Evolutionary conservation across 2,113 vertebrate genomes (phyloP).

Genomic region (Pteropus alecto): DNA sequence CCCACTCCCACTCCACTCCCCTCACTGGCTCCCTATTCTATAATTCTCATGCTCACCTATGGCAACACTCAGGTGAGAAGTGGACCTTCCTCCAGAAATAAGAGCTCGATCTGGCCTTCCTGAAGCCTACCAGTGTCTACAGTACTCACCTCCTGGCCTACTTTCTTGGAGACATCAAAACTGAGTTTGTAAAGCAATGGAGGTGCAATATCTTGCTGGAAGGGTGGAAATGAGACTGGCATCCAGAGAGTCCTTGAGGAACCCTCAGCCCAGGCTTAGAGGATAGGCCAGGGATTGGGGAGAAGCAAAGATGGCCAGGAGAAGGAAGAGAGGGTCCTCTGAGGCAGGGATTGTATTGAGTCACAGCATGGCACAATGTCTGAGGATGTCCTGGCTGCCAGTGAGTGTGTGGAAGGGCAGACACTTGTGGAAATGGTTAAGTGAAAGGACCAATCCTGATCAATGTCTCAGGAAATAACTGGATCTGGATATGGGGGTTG

Average conservation of each 20-base stretch:
- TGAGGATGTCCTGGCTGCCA: background rate
- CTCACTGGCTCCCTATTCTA: background rate
- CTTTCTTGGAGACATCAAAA: slow-evolving; percentile 73
- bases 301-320: background rate
- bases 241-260: background rate
- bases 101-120: slow-evolving; percentile 6
- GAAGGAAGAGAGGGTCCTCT: background rate
- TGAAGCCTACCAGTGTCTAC: slow-evolving; percentile 43
- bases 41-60: background rate
- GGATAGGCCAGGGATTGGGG: background rate
- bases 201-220: background rate
- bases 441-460: background rate
- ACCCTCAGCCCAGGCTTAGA: background rate
- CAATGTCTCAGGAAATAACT: slow-evolving; percentile 10
- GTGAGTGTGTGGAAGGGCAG: background rate
- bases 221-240: background rate
- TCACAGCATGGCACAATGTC: background rate
- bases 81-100: slow-evolving; percentile 36
- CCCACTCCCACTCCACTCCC: slow-evolving; percentile 54
- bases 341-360: background rate
- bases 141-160: slow-evolving; percentile 68
- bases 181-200: slow-evolving; percentile 57
- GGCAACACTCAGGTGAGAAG: background rate
- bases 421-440: slow-evolving; percentile 29
- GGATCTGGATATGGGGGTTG: background rate